These are phyloP conservation scores for Chalcosyrphus nemorum DNA, from an alignment of 2,888 invertebrate genomes.

Conservation along the genomic window DNA sequence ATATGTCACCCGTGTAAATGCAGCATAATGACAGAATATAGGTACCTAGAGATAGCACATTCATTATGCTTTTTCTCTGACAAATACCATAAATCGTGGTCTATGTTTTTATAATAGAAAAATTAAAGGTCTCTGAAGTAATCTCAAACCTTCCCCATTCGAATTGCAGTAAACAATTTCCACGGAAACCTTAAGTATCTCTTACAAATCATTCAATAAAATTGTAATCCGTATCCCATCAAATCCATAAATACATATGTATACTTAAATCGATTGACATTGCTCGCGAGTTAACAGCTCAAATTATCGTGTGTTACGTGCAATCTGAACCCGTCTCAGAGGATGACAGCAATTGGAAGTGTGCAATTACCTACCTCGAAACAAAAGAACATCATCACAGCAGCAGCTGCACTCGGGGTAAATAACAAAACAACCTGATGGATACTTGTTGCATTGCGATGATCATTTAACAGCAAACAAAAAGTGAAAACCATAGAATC, in stretches of 20 bases:
- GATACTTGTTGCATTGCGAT: background rate
- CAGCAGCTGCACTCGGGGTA: background rate
- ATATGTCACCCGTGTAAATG: too few relatives aligned
- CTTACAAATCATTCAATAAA: background rate
- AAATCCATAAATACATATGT: background rate
- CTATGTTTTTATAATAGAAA: too few relatives aligned
- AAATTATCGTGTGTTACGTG: background rate
- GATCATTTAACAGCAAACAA: background rate
- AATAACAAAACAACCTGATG: background rate
- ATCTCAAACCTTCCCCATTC: too few relatives aligned
- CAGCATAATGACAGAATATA: too few relatives aligned
- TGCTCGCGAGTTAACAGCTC: background rate
- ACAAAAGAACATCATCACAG: background rate
- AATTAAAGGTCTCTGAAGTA: too few relatives aligned
- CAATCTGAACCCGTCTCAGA: slow-evolving; percentile 2
- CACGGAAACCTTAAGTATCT: background rate
- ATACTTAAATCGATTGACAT: background rate
- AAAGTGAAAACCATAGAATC: slow-evolving; percentile 18
- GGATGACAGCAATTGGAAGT: slow-evolving; percentile 38
- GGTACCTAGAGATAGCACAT: too few relatives aligned
- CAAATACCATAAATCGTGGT: too few relatives aligned
- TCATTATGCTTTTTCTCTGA: too few relatives aligned
- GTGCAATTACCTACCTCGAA: slow-evolving; percentile 37
- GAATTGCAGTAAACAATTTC: too few relatives aligned
- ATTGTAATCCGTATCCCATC: background rate